These are phyloP conservation scores for Plusia festucae DNA, from an alignment of 2,888 invertebrate genomes.

Conservation along the genomic window DNA sequence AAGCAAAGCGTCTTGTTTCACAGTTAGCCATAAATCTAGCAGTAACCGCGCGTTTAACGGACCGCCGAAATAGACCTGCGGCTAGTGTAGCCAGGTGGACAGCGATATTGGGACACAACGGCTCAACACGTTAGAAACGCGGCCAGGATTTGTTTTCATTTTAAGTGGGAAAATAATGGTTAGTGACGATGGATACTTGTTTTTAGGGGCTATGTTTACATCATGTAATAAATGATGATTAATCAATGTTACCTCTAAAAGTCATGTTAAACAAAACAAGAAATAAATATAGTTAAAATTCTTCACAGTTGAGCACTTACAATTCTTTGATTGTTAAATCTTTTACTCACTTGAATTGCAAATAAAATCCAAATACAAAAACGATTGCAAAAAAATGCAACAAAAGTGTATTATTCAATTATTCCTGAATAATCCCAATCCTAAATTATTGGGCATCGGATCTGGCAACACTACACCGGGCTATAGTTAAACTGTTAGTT, in stretches of 20 bases:
- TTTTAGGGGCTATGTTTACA: no score
- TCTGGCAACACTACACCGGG: constrained; percentile 43
- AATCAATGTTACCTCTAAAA: no score
- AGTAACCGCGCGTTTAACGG: constrained; percentile 66
- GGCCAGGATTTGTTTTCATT: no score
- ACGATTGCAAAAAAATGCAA: background rate
- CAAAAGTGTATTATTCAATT: background rate
- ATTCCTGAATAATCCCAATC: constrained; percentile 17
- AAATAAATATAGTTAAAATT: no score
- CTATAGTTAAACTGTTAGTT: constrained; percentile 66
- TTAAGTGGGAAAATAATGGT: no score
- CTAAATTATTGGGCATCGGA: constrained; percentile 17
- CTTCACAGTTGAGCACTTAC: no score
- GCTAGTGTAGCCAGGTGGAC: constrained; percentile 45
- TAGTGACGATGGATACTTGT: no score
- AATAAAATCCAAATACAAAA: no score
- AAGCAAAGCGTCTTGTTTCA: constrained; percentile 68
- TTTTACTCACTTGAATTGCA: no score
- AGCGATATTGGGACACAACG: constrained; percentile 18
- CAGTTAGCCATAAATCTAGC: constrained; percentile 72
- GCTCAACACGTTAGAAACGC: constrained; percentile 11
- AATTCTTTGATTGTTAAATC: no score
- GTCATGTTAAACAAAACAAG: no score
- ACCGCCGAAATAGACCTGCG: constrained; percentile 52
- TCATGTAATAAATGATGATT: no score